Conservation (phyloP, 1,140 invertebrate species). For the Homarus americanus region DNA sequence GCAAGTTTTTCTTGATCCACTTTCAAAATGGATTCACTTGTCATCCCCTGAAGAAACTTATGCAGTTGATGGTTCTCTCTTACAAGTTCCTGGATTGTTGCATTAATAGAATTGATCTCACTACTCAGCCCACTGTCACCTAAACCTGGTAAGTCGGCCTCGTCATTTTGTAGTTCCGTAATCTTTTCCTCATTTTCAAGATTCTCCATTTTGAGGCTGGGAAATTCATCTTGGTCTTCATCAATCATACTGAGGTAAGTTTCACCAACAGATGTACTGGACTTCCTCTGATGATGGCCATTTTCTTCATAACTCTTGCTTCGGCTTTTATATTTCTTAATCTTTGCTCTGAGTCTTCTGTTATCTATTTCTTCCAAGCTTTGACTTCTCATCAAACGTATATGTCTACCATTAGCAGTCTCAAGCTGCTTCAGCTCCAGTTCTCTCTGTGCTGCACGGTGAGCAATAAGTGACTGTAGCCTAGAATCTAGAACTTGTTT, state of each 20-base stretch:
- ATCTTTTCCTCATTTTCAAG: slow-evolving; percentile 62
- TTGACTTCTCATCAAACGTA: slow-evolving; percentile 25
- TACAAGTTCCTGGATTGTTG: slow-evolving; percentile 65
- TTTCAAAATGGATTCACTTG: slow-evolving; percentile 61
- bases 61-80: slow-evolving; percentile 63
- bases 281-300: background rate
- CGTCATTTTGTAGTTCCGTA: slow-evolving; percentile 49
- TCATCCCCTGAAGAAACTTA: slow-evolving; percentile 67
- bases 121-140: slow-evolving; percentile 67
- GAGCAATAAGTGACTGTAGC: slow-evolving; percentile 64
- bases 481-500: slow-evolving; percentile 56
- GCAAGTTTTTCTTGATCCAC: slow-evolving; percentile 64
- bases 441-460: slow-evolving; percentile 51
- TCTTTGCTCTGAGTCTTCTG: slow-evolving; percentile 19
- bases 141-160: slow-evolving; percentile 59
- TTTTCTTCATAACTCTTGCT: slow-evolving; percentile 63
- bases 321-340: slow-evolving; percentile 47
- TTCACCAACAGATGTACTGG: background rate
- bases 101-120: slow-evolving; percentile 69
- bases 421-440: background rate
- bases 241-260: slow-evolving; percentile 59
- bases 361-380: slow-evolving; percentile 54
- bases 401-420: background rate
- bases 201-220: slow-evolving; percentile 52
- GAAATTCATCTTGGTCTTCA: slow-evolving; percentile 68